Evolutionary conservation across 2,113 vertebrate species (phyloP), one percentile per base, ranked within the genome.

Genomic region (Anguilla japonica): DNA sequence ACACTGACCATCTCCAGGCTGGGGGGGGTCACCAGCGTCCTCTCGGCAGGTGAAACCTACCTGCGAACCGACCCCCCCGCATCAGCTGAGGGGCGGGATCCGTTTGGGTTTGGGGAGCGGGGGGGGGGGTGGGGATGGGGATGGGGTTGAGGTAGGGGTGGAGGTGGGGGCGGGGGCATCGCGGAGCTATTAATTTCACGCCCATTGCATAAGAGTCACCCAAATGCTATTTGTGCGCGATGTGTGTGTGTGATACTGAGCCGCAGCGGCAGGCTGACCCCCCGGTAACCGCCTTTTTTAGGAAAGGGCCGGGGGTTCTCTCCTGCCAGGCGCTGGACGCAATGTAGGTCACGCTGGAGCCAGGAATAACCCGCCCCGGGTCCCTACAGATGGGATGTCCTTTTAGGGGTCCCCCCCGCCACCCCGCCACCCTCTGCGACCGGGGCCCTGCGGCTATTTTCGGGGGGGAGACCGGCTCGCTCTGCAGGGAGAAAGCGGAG

Each of bases 341-440:
- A 88, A 93, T 94, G 89, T 94, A 84, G 93, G 94, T 93, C 91
- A 93, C 87, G 89, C 93, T 86, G 81, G 83, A 71, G 89, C 92
- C 92, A 95, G 95, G 94, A 98, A 97, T 97, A 97, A 95, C 41
- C n/a, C 40, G 81, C 14, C 40, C 87, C 75, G 93, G 84, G 82
- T 88, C 84, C 83, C 86, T 86, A 86, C 71, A 82, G 83, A 87
- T 93, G 92, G 93, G 93, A 95, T 96, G 95, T 94, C 97, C 97
- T 96, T 97, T 96, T 97, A 97, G 96, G 97, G 96, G 90, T 91
- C 92, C 94, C 71, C 92, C 94, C 67, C 14, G 39, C 50, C 40
- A 29, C 13, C 9, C 11, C 3, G 8, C 86, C 7, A 53, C 50
- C 7, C 8, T n/a, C 50, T 0, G 29, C 71, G 71, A 41, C 86